These are phyloP conservation scores for Protonibea diacanthus DNA, from an alignment of 2,797 vertebrate genomes.

Conservation along the genomic window DNA sequence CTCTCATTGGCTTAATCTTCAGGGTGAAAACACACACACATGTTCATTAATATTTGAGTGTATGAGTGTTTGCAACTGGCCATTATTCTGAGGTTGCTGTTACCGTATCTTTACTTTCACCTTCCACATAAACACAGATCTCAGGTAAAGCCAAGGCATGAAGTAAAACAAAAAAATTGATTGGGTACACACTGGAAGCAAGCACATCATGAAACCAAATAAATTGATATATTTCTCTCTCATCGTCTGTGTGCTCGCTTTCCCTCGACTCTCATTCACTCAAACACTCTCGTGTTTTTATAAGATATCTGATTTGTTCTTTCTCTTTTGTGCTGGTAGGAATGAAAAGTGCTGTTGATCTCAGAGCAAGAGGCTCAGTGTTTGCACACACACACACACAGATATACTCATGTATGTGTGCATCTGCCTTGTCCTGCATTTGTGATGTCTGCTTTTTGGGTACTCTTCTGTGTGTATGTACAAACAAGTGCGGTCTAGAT, in stretches of 20 bases:
- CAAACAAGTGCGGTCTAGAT: neutral
- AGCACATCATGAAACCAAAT: neutral
- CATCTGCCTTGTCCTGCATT: slow-evolving; percentile 5
- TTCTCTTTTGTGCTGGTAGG: slow-evolving; percentile 27
- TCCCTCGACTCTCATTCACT: neutral
- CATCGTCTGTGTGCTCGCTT: neutral
- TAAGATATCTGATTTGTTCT: neutral
- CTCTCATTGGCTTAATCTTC: slow-evolving; percentile 59
- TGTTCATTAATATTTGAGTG: too few relatives aligned
- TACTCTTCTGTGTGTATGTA: neutral
- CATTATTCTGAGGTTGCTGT: neutral
- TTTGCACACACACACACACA: neutral
- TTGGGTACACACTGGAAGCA: too few relatives aligned
- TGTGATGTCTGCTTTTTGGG: neutral
- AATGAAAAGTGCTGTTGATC: slow-evolving; percentile 57
- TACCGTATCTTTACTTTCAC: neutral
- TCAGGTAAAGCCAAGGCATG: too few relatives aligned
- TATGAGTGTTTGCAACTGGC: neutral
- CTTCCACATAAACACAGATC: neutral
- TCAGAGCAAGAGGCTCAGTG: slow-evolving; percentile 38
- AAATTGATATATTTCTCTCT: neutral
- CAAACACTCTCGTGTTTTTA: too few relatives aligned
- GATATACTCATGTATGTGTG: too few relatives aligned
- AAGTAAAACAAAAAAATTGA: too few relatives aligned
- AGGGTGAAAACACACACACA: slow-evolving; percentile 13